A percentile compares a stretch with the other conserved stretches of the same genome.
phyloP scores from a whole-genome alignment of 2,888 invertebrate genomes.

The Clitarchus hookeri region DNA sequence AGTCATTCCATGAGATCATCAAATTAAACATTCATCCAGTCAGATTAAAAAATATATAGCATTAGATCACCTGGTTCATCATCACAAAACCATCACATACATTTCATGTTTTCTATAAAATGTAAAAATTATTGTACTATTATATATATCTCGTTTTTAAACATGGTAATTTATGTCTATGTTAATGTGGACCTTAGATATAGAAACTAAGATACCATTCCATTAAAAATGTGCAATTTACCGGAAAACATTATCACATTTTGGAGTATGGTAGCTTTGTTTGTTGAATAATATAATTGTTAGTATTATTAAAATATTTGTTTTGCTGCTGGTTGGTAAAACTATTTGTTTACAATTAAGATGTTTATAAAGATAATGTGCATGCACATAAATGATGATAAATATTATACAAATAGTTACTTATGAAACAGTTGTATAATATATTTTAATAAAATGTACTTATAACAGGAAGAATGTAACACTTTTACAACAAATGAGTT shows the following conservation, averaged over 20 bases:
- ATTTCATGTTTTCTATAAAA: constrained; percentile 39
- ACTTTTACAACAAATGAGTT: background rate
- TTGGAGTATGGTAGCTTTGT: constrained; percentile 6
- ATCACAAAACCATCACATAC: constrained; percentile 24
- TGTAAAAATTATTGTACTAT: constrained; percentile 37
- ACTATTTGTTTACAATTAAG: background rate
- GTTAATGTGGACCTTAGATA: constrained; percentile 20
- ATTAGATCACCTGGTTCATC: constrained; percentile 27
- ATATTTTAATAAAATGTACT: constrained; percentile 7
- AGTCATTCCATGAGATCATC: constrained; percentile 23
- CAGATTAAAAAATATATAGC: background rate
- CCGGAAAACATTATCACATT: background rate
- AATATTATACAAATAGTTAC: background rate
- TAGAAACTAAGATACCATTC: constrained; percentile 27
- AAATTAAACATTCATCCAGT: constrained; percentile 18
- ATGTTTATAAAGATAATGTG: background rate
- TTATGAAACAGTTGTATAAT: background rate
- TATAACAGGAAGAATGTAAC: background rate
- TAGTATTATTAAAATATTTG: constrained; percentile 2
- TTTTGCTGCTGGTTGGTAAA: constrained; percentile 14
- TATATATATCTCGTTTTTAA: constrained; percentile 27
- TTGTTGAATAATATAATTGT: constrained; percentile 5
- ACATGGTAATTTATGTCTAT: constrained; percentile 27
- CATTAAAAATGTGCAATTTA: background rate
- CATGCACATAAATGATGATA: background rate